Evolutionary conservation across 2,888 invertebrate genomes (phyloP), one percentile per base, ranked within the genome.

Genomic region (Trichogramma evanescens): DNA sequence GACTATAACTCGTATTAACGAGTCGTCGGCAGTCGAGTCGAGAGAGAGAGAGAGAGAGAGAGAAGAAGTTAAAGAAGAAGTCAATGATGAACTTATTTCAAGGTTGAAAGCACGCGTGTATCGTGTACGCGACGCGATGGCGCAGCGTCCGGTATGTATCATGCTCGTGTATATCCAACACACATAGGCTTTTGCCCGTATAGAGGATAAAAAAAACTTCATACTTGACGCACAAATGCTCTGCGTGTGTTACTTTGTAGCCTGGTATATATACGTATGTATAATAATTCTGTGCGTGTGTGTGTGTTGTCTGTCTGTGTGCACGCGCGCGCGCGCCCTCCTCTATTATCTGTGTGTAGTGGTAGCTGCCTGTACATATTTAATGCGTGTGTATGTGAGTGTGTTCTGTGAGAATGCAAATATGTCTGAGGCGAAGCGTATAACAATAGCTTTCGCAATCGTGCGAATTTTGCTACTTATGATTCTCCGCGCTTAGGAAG

Each of bases 361-460:
- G 26, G 26, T 26, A 26, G 26, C 26, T 2, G 26, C 26, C 26
- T 26, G 26, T 26, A 26, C 26, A 26, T 26, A 26, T 26, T 26
- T 26, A 26, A 26, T 26, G 26, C 26, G 26, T 2, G 26, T 26
- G 26, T 26, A 26, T 26, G 26, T 26, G 26, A 26, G 26, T 26
- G 3, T 26, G 26, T 26, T 26, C 26, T 26, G 26, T 26, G 26
- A 26, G 26, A 26, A 26, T 26, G 26, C 26, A 26, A 26, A 26
- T 26, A 26, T 26, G 26, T 26, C 26, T 26, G 26, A 26, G 26
- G 26, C 26, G 26, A 26, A 26, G 26, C 26, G 26, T 26, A 60
- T 56, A 63, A 62, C 62, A 64, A 62, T 62, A 58, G 60, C 62
- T 64, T 62, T 62, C 64, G 60, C 62, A 62, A 64, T 62, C 64